These are phyloP conservation scores for Cerastis rubricosa DNA, from an alignment of 2,888 invertebrate genomes.

Conservation along the genomic window DNA sequence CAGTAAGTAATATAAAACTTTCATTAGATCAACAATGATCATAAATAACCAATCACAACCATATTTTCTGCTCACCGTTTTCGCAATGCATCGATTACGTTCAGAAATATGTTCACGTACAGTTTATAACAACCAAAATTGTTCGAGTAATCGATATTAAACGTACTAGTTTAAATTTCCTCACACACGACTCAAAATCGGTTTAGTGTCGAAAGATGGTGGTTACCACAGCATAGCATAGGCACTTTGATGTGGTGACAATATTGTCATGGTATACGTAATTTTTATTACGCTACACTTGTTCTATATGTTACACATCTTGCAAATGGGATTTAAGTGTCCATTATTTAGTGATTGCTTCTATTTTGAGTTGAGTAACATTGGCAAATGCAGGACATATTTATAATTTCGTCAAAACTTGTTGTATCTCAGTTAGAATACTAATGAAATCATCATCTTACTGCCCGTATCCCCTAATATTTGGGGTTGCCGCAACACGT, in stretches of 20 bases:
- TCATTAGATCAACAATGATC: conserved; percentile 48
- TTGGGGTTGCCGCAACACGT: too few species aligned
- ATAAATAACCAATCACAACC: conserved; percentile 60
- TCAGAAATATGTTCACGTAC: conserved; percentile 71
- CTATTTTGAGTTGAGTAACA: conserved; percentile 16
- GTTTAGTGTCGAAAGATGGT: conserved; percentile 52
- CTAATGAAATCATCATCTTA: too few species aligned
- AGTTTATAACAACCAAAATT: conserved; percentile 62
- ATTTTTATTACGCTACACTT: conserved; percentile 47
- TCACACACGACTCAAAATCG: conserved; percentile 59
- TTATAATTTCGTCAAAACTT: not conserved
- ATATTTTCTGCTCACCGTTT: conserved; percentile 61
- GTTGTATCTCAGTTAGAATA: not conserved
- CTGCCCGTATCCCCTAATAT: too few species aligned
- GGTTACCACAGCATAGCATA: conserved; percentile 51
- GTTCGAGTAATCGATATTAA: conserved; percentile 63
- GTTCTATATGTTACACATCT: conserved; percentile 27
- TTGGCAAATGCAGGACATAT: not conserved
- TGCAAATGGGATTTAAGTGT: conserved; percentile 30
- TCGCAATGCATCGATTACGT: conserved; percentile 70
- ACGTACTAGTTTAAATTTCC: conserved; percentile 61
- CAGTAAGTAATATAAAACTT: conserved; percentile 48
- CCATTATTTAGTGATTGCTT: conserved; percentile 27
- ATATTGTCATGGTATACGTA: conserved; percentile 41
- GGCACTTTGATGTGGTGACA: conserved; percentile 60